Evolutionary conservation across 1,140 invertebrate genomes (phyloP), one percentile per base, ranked within the genome.

Genomic region (Philotrypesis tridentata): DNA sequence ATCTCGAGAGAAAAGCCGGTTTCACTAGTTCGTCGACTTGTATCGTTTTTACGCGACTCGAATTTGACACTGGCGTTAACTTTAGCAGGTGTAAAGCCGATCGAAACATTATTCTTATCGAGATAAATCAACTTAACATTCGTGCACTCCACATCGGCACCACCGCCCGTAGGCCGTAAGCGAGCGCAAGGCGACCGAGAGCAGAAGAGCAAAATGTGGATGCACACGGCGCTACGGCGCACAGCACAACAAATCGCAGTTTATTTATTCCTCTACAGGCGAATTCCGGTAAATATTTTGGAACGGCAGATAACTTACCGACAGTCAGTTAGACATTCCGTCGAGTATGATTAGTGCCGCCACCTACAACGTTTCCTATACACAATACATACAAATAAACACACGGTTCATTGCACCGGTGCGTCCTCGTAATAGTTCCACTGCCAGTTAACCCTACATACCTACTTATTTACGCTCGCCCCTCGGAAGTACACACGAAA

Each of bases 1-100:
- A 61, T 82, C 86, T 88, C 1, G 82, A 33, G 23, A 83, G 23
- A 3, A 70, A 14, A 12, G 33, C 37, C 25, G 23, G 48, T 11
- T 21, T 61, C 29, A 21, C 9, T 9, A 27, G 2, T 4, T 33
- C 11, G 1, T 23, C 21, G 11, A 70, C 17, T 0, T 31, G 37
- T 21, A 21, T 3, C 12, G 25, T 17, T 43, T 23, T 71, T 0
- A 12, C 67, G 1, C 0, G 17, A 23, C 5, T 60, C 0, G 31
- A n/a, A 14, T 12, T 40, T 17, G 21, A 8, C 17, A 12, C 17
- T 21, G 63, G 14, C 9, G 14, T 1, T 6, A 61, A 25, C 61
- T 27, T 63, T 1, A 63, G 40, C 21, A 63, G 21, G 61, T 37
- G 60, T 11, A 27, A 48, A 21, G n/a, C 25, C 17, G 43, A 6